phyloP scores from a whole-genome alignment of 1,140 invertebrate genomes.

The Drosophila pectinifera region DNA sequence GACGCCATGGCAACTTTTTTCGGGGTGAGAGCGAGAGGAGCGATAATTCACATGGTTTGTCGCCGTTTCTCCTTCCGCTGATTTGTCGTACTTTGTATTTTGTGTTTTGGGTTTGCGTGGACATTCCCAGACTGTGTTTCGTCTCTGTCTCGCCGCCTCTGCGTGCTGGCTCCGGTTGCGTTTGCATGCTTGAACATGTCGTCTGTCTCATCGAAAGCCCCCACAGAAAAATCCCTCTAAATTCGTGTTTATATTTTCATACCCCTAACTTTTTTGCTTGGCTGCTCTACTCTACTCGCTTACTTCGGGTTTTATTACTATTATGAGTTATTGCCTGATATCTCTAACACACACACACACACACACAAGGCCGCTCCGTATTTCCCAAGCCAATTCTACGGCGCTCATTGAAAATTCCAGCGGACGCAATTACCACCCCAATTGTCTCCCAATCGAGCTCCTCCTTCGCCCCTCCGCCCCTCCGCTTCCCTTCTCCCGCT shows the following conservation, averaged over 20 bases:
- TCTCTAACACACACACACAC: constrained; percentile 21
- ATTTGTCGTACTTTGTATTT: neutral
- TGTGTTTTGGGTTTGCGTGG: constrained; percentile 9
- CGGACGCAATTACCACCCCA: constrained; percentile 71
- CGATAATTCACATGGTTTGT: constrained; percentile 47
- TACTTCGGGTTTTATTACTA: constrained; percentile 16
- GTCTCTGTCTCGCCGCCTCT: neutral
- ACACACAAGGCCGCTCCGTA: constrained; percentile 23
- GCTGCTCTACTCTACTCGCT: constrained; percentile 25
- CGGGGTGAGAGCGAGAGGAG: neutral
- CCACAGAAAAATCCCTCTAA: constrained; percentile 7
- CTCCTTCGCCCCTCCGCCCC: constrained; percentile 3
- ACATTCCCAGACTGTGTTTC: constrained; percentile 32
- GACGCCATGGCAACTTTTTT: constrained; percentile 45
- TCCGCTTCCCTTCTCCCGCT: constrained; percentile 1
- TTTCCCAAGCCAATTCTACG: constrained; percentile 25
- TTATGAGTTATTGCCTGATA: constrained; percentile 53
- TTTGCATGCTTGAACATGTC: constrained; percentile 40
- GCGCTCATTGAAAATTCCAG: constrained; percentile 55
- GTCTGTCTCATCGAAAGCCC: constrained; percentile 12
- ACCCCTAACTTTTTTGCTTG: constrained; percentile 1
- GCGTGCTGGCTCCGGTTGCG: constrained; percentile 21
- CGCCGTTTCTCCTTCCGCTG: constrained; percentile 15
- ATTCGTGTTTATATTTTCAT: constrained; percentile 52
- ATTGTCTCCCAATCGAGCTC: constrained; percentile 60